Percentiles rank a stretch among this genome's conserved stretches.
Evolutionary conservation across 1,140 invertebrate species (phyloP).

Genomic region (Drosophila nigromelanica): DNA sequence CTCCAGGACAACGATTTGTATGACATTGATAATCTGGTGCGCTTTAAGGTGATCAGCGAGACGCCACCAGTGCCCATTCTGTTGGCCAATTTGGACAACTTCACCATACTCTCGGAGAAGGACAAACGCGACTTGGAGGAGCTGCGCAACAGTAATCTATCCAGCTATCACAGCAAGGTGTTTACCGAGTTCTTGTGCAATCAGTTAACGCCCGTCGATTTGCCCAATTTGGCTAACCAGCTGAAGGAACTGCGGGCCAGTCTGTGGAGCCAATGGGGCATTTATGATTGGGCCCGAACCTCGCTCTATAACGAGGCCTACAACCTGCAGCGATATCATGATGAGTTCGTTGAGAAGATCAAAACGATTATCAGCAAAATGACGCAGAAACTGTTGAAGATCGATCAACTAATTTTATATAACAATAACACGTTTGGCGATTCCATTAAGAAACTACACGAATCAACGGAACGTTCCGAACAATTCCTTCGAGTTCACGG

Average conservation of each 20-base stretch:
- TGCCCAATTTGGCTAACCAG: conserved; percentile 40
- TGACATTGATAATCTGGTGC: conserved; percentile 58
- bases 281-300: conserved; percentile 39
- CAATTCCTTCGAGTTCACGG: conserved; percentile 88
- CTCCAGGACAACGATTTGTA: conserved; percentile 84
- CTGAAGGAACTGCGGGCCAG: conserved; percentile 39
- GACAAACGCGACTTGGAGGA: conserved; percentile 86
- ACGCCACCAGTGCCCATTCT: conserved; percentile 68
- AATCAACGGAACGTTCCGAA: conserved; percentile 89
- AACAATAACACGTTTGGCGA: conserved; percentile 89
- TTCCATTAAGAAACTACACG: conserved; percentile 88
- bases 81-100: conserved; percentile 78
- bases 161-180: conserved; percentile 53
- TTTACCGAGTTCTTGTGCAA: conserved; percentile 84
- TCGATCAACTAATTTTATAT: conserved; percentile 87
- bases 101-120: conserved; percentile 85
- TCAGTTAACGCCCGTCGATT: conserved; percentile 84
- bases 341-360: conserved; percentile 85
- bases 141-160: conserved; percentile 86
- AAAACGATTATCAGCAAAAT: conserved; percentile 85
- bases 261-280: conserved; percentile 46
- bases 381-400: conserved; percentile 84
- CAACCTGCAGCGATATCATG: conserved; percentile 29
- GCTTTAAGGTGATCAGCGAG: conserved; percentile 72
- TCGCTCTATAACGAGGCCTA: conserved; percentile 41